Conservation (phyloP, 2,888 invertebrate genomes). For the Pyrocoelia pectoralis region DNA sequence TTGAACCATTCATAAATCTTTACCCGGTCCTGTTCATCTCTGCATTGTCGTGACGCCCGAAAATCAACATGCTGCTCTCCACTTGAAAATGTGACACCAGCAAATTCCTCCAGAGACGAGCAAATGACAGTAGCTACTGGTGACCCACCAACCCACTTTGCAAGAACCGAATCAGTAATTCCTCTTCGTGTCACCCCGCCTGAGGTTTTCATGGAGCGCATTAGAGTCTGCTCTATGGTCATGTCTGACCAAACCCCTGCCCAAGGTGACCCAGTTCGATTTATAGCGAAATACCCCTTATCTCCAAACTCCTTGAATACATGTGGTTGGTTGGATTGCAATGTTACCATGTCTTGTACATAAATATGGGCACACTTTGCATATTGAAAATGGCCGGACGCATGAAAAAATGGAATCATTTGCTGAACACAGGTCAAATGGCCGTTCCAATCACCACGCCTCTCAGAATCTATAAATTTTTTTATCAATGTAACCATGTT, state of each 20-base stretch:
- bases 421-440: slow-evolving; percentile 29
- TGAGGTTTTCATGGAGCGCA: slow-evolving; percentile 13
- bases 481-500: slow-evolving; percentile 24
- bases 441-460: slow-evolving; percentile 25
- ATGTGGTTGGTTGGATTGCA: neutral
- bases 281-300: slow-evolving; percentile 13
- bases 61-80: slow-evolving; percentile 36
- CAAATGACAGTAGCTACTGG: neutral
- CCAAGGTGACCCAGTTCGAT: slow-evolving; percentile 21
- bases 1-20: slow-evolving; percentile 34
- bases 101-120: slow-evolving; percentile 11
- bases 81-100: slow-evolving; percentile 18
- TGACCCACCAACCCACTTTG: neutral
- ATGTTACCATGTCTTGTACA: slow-evolving; percentile 21
- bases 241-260: no score
- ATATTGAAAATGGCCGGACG: slow-evolving; percentile 26
- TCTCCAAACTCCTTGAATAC: slow-evolving; percentile 18
- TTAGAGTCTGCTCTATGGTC: no score
- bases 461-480: slow-evolving; percentile 24
- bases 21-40: neutral
- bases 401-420: slow-evolving; percentile 32
- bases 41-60: slow-evolving; percentile 20
- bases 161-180: slow-evolving; percentile 9
- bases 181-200: slow-evolving; percentile 28
- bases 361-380: slow-evolving; percentile 31